Evolutionary conservation across 1,140 invertebrate genomes (phyloP), one percentile per base, ranked within the genome.

Genomic region (Zaprionus camerounensis): DNA sequence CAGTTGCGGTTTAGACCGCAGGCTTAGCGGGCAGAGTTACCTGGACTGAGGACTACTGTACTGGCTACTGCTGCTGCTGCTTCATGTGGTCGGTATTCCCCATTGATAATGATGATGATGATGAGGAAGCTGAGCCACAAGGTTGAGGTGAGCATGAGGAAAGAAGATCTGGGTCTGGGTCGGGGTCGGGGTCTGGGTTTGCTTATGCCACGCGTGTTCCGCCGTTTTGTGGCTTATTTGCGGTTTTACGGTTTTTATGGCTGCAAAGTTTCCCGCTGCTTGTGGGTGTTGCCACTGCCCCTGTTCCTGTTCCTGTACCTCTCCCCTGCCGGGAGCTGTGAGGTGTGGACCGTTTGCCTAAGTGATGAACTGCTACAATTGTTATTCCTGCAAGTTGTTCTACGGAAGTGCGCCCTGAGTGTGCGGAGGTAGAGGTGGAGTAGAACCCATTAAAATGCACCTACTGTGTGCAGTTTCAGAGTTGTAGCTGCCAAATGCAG

Each of bases 201-300:
- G 28, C 65, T 75, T 78, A 76, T 79, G 80, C 57, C 34, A 58
- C 85, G 85, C 85, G 85, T 90, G 85, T 90, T 65, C 72, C 81
- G 85, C 76, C 79, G 81, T 88, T 76, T 65, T 71, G 75, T 79
- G 81, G 85, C 75, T 88, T 88, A 83, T 86, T 86, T 85, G 82
- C 71, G 82, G 79, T 86, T 81, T 76, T 76, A 78, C 63, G 65
- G 62, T 67, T 71, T 81, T 87, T 81, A 85, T 82, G 73, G 66
- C 72, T 61, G 61, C 57, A 49, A 51, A 61, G 55, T 56, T 36
- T 58, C 81, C 82, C 56, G 78, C 77, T 77, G 80, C n/a, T 36
- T 49, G 73, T 81, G 84, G 81, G 73, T 78, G 81, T 88, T 62
- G 15, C 51, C 56, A 51, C 61, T 64, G 49, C 51, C 49, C 11